phyloP scores from a whole-genome alignment of 2,797 vertebrate genomes.

The Notoglanidium macrostoma region DNA sequence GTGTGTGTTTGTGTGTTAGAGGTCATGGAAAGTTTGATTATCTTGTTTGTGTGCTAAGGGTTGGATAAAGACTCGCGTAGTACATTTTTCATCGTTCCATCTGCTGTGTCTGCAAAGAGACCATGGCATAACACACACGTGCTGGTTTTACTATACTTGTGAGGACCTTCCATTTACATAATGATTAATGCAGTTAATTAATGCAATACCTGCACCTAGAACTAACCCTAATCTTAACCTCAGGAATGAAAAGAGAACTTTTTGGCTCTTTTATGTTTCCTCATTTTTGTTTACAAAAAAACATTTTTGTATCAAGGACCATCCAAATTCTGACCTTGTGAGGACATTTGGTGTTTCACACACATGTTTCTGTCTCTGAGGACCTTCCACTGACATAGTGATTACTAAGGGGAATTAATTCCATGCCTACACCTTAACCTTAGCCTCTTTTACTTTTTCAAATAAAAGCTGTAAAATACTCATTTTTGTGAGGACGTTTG shows the following conservation, averaged over 20 bases:
- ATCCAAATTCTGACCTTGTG: too few relatives aligned
- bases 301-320: too few relatives aligned
- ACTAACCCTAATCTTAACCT: too few relatives aligned
- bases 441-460: not conserved
- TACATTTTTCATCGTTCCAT: slow-evolving; percentile 25
- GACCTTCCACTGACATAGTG: not conserved
- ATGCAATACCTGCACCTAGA: too few relatives aligned
- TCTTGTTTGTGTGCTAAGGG: slow-evolving; percentile 24
- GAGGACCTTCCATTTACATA: not conserved
- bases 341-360: not conserved
- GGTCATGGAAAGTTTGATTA: slow-evolving; percentile 38
- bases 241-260: too few relatives aligned
- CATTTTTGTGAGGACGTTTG: not conserved
- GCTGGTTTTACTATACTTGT: not conserved
- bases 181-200: too few relatives aligned
- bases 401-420: not conserved
- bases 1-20: slow-evolving; percentile 29
- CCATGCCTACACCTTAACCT: not conserved
- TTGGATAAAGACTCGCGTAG: slow-evolving; percentile 31
- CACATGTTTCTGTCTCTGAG: not conserved
- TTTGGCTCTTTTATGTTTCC: too few relatives aligned
- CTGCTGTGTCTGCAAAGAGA: slow-evolving; percentile 30
- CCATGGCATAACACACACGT: slow-evolving; percentile 15
- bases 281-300: too few relatives aligned
- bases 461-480: not conserved